Evolutionary conservation across 37 sponge, comb jelly and placozoan genomes (phyloP).

Genomic region (Eunapius fragilis): DNA sequence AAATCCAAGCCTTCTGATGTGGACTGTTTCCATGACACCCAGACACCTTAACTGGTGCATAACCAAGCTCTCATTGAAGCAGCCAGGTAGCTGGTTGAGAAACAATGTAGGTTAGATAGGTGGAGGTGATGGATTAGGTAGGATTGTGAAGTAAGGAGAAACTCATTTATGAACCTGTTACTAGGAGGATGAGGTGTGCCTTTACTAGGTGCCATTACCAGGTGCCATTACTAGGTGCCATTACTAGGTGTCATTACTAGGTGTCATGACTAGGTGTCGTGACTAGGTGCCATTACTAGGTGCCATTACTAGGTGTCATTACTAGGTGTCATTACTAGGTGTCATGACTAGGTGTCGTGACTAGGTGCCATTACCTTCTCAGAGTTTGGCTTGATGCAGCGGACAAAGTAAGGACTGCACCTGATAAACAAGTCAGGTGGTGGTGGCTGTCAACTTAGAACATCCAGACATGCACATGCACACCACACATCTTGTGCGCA

Average conservation of each 20-base stretch:
- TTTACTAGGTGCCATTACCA: too few species aligned
- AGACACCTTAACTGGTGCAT: constrained; percentile 87
- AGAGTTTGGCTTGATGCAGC: constrained; percentile 83
- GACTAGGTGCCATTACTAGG: too few species aligned
- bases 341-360: neutral
- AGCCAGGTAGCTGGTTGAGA: constrained; percentile 22
- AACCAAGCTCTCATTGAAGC: constrained; percentile 74
- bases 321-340: neutral
- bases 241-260: too few species aligned
- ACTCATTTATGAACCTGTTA: too few species aligned
- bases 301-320: too few species aligned
- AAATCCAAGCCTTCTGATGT: constrained; percentile 81
- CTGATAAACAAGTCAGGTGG: neutral
- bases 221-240: too few species aligned
- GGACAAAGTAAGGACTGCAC: constrained; percentile 74
- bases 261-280: too few species aligned
- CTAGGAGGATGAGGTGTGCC: too few species aligned
- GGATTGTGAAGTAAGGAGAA: neutral
- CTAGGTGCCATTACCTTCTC: too few species aligned
- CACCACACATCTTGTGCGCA: neutral
- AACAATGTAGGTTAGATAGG: neutral
- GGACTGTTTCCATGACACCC: constrained; percentile 90
- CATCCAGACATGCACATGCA: neutral
- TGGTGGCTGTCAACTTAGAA: neutral
- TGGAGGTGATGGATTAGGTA: neutral